Base-by-base conservation (phyloP, 2,797 vertebrate species). In the Momotus momota region DNA sequence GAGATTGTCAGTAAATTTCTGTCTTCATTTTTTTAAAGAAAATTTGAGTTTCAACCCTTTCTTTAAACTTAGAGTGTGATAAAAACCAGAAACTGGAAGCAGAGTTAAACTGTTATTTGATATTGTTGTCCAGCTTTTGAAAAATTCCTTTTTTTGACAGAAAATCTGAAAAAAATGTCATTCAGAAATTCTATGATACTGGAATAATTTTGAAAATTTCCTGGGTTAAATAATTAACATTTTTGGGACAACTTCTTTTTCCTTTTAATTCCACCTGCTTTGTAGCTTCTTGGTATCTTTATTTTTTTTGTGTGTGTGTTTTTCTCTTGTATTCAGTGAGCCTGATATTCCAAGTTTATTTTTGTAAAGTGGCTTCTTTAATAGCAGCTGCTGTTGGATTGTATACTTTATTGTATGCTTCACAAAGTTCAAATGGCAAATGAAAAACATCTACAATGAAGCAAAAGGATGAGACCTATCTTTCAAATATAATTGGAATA, bases 401-500 rank as follows among this genome's bases (percentile, higher is more conserved):
- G n/a, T 35, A 18, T 46, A 46, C 22, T 64, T 64, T 21, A 12
- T 49, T 33, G 27, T 71, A 15, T 46, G 16, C 22, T 84, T 88
- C 94, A 81, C 20, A 35, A 75, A 93, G 92, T 95, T 96, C 91
- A 97, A 81, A 85, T 83, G 82, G 51, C 55, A 95, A 82, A 78
- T 58, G 57, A 29, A 79, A 89, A 94, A 88, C 88, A 94, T 66
- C 82, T 51, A 75, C 51, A 48, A 48, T 65, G 79, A 87, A 70
- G 58, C 29, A 70, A 57, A 75, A 75, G 33, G 40, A 48, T 64
- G 70, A 70, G 45, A 82, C 48, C 38, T 33, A 62, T 87, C 58
- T 90, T 94, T 94, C 83, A 79, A 62, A 79, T 61, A 51, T 91
- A 90, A 85, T 86, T 94, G 72, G 75, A 90, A 80, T 79, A 95